Conservation (phyloP, 2,888 invertebrate species). For the Lepetodrilus schrolli region DNA sequence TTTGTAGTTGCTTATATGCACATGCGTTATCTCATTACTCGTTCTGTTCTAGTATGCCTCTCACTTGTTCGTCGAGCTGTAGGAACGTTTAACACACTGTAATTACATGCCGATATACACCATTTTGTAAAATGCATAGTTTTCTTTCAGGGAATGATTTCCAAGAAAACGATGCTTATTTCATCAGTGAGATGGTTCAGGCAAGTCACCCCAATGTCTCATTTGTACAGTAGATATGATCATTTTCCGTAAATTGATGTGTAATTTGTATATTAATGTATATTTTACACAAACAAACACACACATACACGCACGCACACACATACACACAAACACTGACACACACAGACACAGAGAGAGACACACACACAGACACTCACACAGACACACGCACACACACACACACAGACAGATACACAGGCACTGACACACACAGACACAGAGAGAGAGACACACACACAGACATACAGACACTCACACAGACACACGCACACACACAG, state of each 20-base stretch:
- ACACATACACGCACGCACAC: not conserved
- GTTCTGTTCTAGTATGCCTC: too few species aligned
- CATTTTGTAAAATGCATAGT: not conserved
- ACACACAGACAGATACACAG: too few species aligned
- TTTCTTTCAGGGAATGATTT: slow-evolving; percentile 53
- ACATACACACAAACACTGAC: not conserved
- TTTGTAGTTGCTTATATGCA: too few species aligned
- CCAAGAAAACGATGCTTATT: slow-evolving; percentile 52
- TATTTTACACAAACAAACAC: not conserved
- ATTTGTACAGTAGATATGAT: not conserved
- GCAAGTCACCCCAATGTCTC: slow-evolving; percentile 37
- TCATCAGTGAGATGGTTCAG: slow-evolving; percentile 47
- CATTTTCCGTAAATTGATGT: not conserved
- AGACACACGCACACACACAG: not conserved
- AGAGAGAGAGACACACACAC: not conserved
- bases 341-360: not conserved
- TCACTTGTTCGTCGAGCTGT: not conserved
- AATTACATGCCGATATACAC: not conserved
- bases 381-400: slow-evolving; percentile 1
- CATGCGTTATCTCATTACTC: too few species aligned
- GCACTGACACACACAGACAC: not conserved
- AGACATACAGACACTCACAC: not conserved
- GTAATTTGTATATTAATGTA: not conserved
- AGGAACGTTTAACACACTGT: not conserved
- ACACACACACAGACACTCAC: not conserved